These are phyloP conservation scores for Chloropsis cyanopogon DNA, from an alignment of 2,113 vertebrate species.

Conservation along the genomic window DNA sequence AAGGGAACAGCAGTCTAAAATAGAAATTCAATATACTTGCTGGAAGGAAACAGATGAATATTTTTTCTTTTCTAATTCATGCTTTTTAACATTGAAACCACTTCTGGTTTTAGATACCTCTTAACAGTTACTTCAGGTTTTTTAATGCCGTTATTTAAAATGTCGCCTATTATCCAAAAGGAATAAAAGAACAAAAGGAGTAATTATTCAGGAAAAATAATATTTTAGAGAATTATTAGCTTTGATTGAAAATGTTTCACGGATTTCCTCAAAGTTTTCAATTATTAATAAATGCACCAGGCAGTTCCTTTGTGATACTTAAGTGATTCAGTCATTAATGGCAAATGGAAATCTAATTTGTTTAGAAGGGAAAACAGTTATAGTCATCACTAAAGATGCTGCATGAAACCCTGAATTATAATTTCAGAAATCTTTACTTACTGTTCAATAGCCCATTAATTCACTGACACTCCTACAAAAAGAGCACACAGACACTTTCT, in stretches of 20 bases:
- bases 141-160: neutral
- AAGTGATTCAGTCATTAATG: constrained; percentile 33
- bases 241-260: neutral
- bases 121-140: neutral
- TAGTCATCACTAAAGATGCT: neutral
- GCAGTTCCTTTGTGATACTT: constrained; percentile 11
- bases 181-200: neutral
- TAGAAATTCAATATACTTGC: neutral
- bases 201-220: neutral
- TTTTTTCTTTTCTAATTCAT: neutral
- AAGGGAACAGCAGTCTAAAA: neutral
- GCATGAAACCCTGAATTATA: neutral
- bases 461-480: neutral
- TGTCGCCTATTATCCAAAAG: neutral
- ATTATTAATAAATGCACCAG: constrained; percentile 23
- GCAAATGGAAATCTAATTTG: constrained; percentile 42
- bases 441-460: neutral
- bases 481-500: neutral
- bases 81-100: neutral
- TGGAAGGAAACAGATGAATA: neutral
- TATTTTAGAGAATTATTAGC: neutral
- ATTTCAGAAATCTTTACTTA: neutral
- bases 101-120: neutral
- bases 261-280: constrained; percentile 14
- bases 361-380: neutral